Evolutionary conservation across 2,113 vertebrate genomes (phyloP), one percentile per base, ranked within the genome.

Genomic region (Chaenocephalus aceratus): DNA sequence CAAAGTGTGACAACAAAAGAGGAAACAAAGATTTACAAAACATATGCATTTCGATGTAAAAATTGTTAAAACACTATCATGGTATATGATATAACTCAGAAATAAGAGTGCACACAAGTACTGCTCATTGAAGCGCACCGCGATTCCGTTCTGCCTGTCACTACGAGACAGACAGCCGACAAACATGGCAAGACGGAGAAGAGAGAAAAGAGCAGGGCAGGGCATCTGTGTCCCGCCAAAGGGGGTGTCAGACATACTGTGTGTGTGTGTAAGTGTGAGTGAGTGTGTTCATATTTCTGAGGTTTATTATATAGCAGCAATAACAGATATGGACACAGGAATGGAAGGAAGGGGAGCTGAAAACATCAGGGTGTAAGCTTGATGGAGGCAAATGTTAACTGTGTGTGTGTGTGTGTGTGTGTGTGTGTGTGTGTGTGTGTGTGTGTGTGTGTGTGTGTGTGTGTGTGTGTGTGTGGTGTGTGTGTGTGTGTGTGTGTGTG

Each of bases 161-260:
- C 26, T 26, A 58, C 1, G 58, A 87, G 86, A 91, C 62, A 86
- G 73, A 74, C 76, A 85, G 70, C 15, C 74, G 79, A 45, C 71
- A 75, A 83, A 72, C 66, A 78, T 76, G 72, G 79, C 54, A 79
- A 65, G 53, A 54, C 78, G 58, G 45, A 81, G 60, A 69, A 11
- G 69, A 79, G 70, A 81, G 82, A 75, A 84, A 75, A 86, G 83
- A 88, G 79, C 65, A 86, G 76, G 85, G 84, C 65, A 9, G 72
- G 79, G 84, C 75, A 76, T 82, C 75, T 79, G 80, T 72, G 84
- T 82, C 62, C 72, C 23, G 54, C 85, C 77, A 72, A 49, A 72
- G 66, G 84, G 80, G 30, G 56, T 81, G 86, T 69, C 56, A 62
- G 67, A 83, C 79, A 51, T 30, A 81, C 62, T 53, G 52, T 30